Conservation (phyloP, 2,888 invertebrate species). For the Monoplex corrugatus region DNA sequence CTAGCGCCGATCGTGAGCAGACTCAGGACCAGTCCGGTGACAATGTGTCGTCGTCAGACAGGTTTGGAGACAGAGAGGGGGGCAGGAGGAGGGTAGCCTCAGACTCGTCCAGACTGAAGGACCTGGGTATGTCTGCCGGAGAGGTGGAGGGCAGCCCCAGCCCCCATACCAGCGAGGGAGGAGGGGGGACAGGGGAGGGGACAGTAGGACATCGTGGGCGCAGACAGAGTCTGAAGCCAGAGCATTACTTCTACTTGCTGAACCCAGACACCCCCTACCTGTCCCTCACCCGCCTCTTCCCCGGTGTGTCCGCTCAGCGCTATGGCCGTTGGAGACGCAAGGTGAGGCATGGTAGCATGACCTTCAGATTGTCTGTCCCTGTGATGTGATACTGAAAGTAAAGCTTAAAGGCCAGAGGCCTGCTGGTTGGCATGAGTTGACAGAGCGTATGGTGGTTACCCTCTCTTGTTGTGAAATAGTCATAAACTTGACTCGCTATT, state of each 20-base stretch:
- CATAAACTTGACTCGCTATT: too few species aligned
- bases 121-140: neutral
- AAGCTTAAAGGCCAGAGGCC: too few species aligned
- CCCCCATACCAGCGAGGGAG: neutral
- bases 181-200: neutral
- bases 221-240: slow-evolving; percentile 47
- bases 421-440: too few species aligned
- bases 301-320: slow-evolving; percentile 46
- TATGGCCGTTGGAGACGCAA: slow-evolving; percentile 51
- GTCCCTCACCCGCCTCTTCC: slow-evolving; percentile 40
- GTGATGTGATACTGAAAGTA: too few species aligned
- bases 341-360: neutral
- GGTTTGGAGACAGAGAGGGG: neutral
- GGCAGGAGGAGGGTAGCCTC: neutral
- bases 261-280: slow-evolving; percentile 48
- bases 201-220: slow-evolving; percentile 23
- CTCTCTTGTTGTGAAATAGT: too few species aligned
- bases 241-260: slow-evolving; percentile 47
- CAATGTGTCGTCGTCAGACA: neutral
- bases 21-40: neutral
- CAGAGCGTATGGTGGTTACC: too few species aligned
- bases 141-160: slow-evolving; percentile 17
- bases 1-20: neutral
- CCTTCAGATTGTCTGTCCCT: neutral
- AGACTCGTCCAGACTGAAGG: neutral